phyloP scores from a whole-genome alignment of 1,140 invertebrate genomes.

The Chrysomallon squamiferum region DNA sequence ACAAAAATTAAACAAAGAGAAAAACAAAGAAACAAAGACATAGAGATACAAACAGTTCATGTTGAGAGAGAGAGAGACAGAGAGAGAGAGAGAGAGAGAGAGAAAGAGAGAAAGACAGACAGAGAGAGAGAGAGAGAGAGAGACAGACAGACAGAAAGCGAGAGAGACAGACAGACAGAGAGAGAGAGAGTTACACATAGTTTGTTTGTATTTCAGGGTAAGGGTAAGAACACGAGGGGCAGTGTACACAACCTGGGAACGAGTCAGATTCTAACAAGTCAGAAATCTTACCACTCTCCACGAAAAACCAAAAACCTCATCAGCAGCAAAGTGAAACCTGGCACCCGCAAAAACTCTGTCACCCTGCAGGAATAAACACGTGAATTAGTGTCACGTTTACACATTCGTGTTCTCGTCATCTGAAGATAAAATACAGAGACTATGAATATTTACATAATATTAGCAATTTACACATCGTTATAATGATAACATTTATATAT shows the following conservation, averaged over 20 bases:
- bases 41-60: background rate
- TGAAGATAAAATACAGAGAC: too few relatives aligned
- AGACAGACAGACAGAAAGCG: background rate
- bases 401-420: too few relatives aligned
- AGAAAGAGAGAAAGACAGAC: background rate
- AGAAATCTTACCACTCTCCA: background rate
- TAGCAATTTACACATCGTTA: too few relatives aligned
- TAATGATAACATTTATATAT: too few relatives aligned
- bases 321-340: background rate
- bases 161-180: background rate
- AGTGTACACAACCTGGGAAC: background rate
- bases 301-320: background rate
- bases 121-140: background rate
- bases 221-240: background rate
- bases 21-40: background rate
- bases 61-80: background rate
- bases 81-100: background rate
- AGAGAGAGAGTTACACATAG: background rate
- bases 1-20: background rate
- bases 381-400: too few relatives aligned
- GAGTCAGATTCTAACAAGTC: background rate
- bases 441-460: too few relatives aligned
- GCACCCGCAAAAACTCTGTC: background rate
- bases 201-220: background rate
- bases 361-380: background rate